These are phyloP conservation scores for Leptogaster cylindrica DNA, from an alignment of 2,888 invertebrate genomes.

Conservation along the genomic window DNA sequence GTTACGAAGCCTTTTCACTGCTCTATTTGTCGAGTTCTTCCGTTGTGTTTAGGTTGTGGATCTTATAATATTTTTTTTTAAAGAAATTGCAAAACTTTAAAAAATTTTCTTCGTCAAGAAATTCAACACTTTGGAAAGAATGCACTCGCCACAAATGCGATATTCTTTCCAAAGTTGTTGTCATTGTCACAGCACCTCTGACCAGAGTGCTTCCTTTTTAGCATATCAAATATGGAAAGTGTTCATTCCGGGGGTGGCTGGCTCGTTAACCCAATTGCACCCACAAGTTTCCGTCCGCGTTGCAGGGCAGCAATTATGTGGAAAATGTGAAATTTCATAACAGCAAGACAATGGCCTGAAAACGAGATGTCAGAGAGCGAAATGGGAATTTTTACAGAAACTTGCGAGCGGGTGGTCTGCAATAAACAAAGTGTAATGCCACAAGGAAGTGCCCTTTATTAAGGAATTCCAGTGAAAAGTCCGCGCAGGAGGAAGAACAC, in stretches of 20 bases:
- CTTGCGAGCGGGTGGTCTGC: background rate
- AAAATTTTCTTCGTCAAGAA: no score
- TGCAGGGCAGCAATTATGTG: slow-evolving; percentile 25
- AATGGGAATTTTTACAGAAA: slow-evolving; percentile 13
- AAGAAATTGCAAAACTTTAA: no score
- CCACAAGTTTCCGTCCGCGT: background rate
- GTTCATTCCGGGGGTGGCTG: no score
- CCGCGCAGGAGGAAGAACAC: background rate
- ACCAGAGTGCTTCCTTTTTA: no score
- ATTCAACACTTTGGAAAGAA: no score
- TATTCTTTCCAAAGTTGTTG: no score
- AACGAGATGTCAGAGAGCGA: slow-evolving; percentile 12
- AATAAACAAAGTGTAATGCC: slow-evolving; percentile 11
- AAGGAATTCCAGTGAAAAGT: slow-evolving; percentile 18
- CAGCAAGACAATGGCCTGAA: slow-evolving; percentile 24
- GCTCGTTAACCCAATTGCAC: slow-evolving; percentile 18
- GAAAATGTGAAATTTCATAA: slow-evolving; percentile 33
- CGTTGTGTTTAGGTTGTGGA: background rate
- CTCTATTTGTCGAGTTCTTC: slow-evolving; percentile 18
- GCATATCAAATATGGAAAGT: no score
- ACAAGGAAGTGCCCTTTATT: slow-evolving; percentile 31
- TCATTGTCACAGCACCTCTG: no score
- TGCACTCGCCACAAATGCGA: no score
- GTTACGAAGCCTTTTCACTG: slow-evolving; percentile 11
- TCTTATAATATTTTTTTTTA: no score